A percentile compares a stretch with the other conserved stretches of the same genome.
Conservation (phyloP, 2,888 invertebrate species). For the Psococerastis gibbosa region DNA sequence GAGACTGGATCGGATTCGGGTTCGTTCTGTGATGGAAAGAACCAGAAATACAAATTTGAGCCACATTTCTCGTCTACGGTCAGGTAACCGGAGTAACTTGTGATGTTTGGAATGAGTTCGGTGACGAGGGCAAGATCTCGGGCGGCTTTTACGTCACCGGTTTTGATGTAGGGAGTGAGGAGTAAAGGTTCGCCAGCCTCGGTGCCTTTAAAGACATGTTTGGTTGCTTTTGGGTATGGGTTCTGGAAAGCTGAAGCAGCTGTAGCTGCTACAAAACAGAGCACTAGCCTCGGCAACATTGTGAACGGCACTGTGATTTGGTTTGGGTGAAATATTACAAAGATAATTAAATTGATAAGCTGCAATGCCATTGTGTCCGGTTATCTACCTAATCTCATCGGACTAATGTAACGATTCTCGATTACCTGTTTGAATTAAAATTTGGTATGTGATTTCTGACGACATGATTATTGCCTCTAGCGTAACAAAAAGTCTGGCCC, state of each 20-base stretch:
- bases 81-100: constrained; percentile 23
- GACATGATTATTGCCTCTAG: too few relatives aligned
- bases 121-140: background rate
- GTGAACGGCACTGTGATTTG: too few relatives aligned
- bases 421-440: too few relatives aligned
- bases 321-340: too few relatives aligned
- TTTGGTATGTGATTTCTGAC: too few relatives aligned
- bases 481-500: too few relatives aligned
- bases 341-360: too few relatives aligned
- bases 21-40: constrained; percentile 25
- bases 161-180: constrained; percentile 1
- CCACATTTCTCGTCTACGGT: background rate
- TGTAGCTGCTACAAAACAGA: too few relatives aligned
- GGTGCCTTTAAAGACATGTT: background rate
- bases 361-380: too few relatives aligned
- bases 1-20: constrained; percentile 29
- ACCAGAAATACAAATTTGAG: constrained; percentile 29
- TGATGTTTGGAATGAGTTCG: constrained; percentile 17
- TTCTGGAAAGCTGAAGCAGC: background rate
- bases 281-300: too few relatives aligned
- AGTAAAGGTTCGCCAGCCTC: background rate
- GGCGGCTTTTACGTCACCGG: background rate
- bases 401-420: too few relatives aligned
- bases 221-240: background rate
- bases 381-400: too few relatives aligned